Conservation (phyloP, 2,797 vertebrate genomes). For the Gorsachius magnificus region DNA sequence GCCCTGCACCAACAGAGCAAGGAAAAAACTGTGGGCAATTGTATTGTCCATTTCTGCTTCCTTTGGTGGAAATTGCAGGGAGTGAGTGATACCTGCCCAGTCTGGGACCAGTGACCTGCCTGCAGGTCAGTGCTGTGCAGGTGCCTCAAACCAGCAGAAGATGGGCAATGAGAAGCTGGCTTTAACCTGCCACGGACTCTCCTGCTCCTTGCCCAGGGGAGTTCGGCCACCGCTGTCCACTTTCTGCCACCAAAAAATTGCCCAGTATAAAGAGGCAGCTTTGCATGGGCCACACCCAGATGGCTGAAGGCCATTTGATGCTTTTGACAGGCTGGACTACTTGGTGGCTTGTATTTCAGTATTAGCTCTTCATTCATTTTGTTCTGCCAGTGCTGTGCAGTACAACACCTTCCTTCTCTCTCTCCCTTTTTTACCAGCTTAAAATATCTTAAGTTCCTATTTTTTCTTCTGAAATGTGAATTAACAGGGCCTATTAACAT, state of each 20-base stretch:
- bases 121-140: background rate
- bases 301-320: background rate
- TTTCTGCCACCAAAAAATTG: background rate
- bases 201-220: background rate
- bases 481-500: background rate
- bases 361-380: background rate
- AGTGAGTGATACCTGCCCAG: background rate
- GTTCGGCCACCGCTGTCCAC: background rate
- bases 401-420: background rate
- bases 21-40: background rate
- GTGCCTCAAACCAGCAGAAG: background rate
- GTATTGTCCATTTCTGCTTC: background rate
- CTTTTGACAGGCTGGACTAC: background rate
- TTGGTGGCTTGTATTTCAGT: background rate
- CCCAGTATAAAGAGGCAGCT: background rate
- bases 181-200: background rate
- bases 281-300: background rate
- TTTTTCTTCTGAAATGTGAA: background rate
- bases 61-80: background rate
- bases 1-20: background rate
- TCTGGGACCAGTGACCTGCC: fast-evolving
- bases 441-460: background rate
- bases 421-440: background rate
- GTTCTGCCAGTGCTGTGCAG: background rate
- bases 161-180: fast-evolving